Conservation (phyloP, 2,888 invertebrate genomes). For the Pyrrhia umbra region DNA sequence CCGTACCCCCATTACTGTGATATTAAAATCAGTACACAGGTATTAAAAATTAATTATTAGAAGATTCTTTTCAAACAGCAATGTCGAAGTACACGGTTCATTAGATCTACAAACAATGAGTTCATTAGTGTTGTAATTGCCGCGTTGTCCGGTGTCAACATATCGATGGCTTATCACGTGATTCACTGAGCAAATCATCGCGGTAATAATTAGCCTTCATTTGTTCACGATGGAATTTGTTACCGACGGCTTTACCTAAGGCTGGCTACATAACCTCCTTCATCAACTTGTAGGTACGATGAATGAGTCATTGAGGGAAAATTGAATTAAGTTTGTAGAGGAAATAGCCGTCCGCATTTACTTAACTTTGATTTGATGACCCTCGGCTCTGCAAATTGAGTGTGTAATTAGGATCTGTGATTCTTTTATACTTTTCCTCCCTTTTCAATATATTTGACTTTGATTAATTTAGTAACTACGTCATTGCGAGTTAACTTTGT, state of each 20-base stretch:
- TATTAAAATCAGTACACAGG: conserved; percentile 29
- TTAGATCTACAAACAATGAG: conserved; percentile 88
- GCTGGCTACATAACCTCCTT: conserved; percentile 17
- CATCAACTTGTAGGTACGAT: conserved; percentile 46
- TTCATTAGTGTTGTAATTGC: conserved; percentile 88
- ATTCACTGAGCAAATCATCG: conserved; percentile 46
- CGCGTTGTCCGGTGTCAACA: conserved; percentile 73
- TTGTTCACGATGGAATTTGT: conserved; percentile 31
- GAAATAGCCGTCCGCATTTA: conserved; percentile 50
- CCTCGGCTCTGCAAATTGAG: conserved; percentile 45
- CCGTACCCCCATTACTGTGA: neutral
- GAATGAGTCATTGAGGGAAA: conserved; percentile 47
- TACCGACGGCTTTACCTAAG: neutral
- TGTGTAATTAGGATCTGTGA: conserved; percentile 51
- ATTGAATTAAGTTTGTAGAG: conserved; percentile 41
- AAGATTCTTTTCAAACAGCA: conserved; percentile 61
- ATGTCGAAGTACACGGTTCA: conserved; percentile 79
- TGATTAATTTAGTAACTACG: neutral
- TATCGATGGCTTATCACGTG: conserved; percentile 59
- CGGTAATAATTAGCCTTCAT: conserved; percentile 50
- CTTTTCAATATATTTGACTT: conserved; percentile 3
- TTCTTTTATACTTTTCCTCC: conserved; percentile 7
- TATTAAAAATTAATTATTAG: conserved; percentile 65
- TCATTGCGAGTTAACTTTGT: neutral
- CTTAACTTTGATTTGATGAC: conserved; percentile 50